phyloP scores from a whole-genome alignment of 2,888 invertebrate genomes.

The Lacanobia wlatinum region DNA sequence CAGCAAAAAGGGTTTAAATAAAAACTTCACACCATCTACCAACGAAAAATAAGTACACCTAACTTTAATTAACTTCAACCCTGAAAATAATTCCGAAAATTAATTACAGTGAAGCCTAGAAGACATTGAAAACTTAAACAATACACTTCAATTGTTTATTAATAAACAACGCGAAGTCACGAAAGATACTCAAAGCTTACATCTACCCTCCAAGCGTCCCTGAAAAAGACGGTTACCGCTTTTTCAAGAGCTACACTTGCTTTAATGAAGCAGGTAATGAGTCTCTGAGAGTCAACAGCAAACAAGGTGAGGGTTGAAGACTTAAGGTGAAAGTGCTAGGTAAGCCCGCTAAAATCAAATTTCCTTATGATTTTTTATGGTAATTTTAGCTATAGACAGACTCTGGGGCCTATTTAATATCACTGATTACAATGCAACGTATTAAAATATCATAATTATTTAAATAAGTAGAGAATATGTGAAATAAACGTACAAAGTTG shows the following conservation, averaged over 20 bases:
- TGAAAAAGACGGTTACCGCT: conserved; percentile 70
- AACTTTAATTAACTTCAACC: conserved; percentile 24
- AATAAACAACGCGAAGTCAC: conserved; percentile 41
- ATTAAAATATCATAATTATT: too few species aligned
- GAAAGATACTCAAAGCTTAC: conserved; percentile 41
- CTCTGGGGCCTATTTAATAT: too few species aligned
- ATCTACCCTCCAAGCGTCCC: conserved; percentile 47
- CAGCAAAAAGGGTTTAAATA: not conserved
- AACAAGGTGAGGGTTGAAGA: conserved; percentile 72
- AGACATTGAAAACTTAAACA: conserved; percentile 37
- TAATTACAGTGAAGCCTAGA: conserved; percentile 27
- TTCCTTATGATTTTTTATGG: not conserved
- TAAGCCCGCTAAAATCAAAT: not conserved
- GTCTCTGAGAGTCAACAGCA: conserved; percentile 80
- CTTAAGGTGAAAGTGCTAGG: conserved; percentile 20
- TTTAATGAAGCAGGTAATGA: conserved; percentile 88
- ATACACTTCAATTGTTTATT: conserved; percentile 51
- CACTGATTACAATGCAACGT: too few species aligned
- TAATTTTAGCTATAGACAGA: not conserved
- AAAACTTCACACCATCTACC: not conserved
- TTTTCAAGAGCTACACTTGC: conserved; percentile 78
- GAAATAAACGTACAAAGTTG: too few species aligned
- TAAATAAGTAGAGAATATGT: too few species aligned
- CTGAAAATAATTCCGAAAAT: conserved; percentile 21
- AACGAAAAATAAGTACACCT: not conserved